Evolutionary conservation across 2,797 vertebrate species (phyloP), one percentile per base, ranked within the genome.

Genomic region (Pangasius macronema): DNA sequence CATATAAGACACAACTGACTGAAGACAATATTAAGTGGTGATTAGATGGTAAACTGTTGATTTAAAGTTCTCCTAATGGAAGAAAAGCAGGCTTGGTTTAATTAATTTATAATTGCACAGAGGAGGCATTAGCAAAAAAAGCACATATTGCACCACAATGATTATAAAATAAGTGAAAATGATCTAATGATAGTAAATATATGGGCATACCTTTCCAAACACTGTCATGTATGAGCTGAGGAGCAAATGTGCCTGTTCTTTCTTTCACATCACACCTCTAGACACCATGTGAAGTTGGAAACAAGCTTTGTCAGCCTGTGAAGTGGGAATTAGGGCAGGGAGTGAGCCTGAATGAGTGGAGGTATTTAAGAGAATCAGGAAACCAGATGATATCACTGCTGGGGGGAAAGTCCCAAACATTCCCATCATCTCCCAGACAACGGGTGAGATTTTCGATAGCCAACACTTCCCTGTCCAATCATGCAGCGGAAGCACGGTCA

Each of bases 341-440:
- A 91, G 93, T 94, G 93, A 24, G 93, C 92, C 91, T 93, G 92
- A 93, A 93, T 92, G 93, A 93, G 92, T 91, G 86, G 86, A 92
- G 92, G 94, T 94, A 95, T 95, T 95, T 95, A 94, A 95, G 93
- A 93, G 93, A 94, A 92, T 80, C 94, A 94, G 94, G 94, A 95
- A 94, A 93, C 92, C 90, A 93, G 94, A 94, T 94, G 94, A 95
- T 94, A 95, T 95, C 94, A 95, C 93, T 90, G 93, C 93, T 93
- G 90, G 91, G 94, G 93, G 90, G 95, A 94, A 95, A 95, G 94
- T 96, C 95, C 95, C 95, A 93, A 92, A 95, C 93, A 95, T 95
- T 95, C 94, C 94, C 94, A 94, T 94, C 95, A 95, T 94, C 94
- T 93, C 93, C 92, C 92, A 91, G 94, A 95, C 95, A 95, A 95